phyloP scores from a whole-genome alignment of 2,797 vertebrate genomes.

The Australoheros facetus region DNA sequence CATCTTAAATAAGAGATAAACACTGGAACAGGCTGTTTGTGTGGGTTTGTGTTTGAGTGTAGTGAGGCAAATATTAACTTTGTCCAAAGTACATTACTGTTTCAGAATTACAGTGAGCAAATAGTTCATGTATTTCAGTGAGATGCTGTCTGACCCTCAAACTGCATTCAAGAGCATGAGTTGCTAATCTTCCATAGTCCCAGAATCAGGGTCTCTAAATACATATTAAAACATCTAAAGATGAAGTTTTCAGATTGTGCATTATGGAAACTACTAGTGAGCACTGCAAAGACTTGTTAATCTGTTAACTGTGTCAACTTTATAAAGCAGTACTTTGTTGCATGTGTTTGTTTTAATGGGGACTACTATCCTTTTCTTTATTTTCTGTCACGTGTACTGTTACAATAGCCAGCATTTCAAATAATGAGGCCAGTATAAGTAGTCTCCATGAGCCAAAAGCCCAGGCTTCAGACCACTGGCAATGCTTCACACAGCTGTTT shows the following conservation, averaged over 20 bases:
- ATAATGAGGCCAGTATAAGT: neutral
- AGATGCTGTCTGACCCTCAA: constrained; percentile 26
- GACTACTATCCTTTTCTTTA: neutral
- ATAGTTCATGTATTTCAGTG: constrained; percentile 28
- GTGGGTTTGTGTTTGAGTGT: constrained; percentile 43
- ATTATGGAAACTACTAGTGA: neutral
- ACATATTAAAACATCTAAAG: fast-evolving
- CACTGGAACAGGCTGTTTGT: constrained; percentile 19
- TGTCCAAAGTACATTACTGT: constrained; percentile 70
- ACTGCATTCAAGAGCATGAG: neutral
- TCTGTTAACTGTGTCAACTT: neutral
- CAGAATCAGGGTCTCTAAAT: neutral
- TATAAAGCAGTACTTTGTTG: no score
- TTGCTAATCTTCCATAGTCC: neutral
- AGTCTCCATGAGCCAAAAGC: neutral
- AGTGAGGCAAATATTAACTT: constrained; percentile 71
- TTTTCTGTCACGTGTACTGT: neutral
- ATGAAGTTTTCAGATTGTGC: neutral
- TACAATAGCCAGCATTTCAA: neutral
- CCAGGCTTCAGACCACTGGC: neutral
- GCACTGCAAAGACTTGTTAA: neutral
- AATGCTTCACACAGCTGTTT: neutral
- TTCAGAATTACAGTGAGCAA: constrained; percentile 25
- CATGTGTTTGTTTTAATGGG: fast-evolving
- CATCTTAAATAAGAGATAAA: constrained; percentile 4